A percentile compares a stretch with the other conserved stretches of the same genome.
phyloP scores from a whole-genome alignment of 2,888 invertebrate species.

The Ryuthela nishihirai region DNA sequence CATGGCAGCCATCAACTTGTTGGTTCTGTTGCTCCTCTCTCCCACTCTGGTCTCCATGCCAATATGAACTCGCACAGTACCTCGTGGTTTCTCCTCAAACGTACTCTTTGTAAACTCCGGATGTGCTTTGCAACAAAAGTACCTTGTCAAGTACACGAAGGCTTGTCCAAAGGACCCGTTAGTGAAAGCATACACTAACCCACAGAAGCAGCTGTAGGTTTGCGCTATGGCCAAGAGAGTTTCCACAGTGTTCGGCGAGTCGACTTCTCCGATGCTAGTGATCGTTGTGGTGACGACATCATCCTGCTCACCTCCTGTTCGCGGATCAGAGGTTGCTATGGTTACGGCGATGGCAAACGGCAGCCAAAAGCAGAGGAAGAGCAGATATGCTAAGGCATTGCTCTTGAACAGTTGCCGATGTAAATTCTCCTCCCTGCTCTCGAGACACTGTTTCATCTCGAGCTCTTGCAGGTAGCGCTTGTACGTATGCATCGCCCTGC shows the following conservation, averaged over 20 bases:
- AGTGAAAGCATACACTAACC: slow-evolving; percentile 36
- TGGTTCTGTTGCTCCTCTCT: slow-evolving; percentile 22
- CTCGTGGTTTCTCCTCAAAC: slow-evolving; percentile 36
- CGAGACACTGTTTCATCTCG: slow-evolving; percentile 29
- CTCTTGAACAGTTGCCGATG: slow-evolving; percentile 38
- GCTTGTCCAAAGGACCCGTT: slow-evolving; percentile 39
- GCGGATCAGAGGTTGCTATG: no score
- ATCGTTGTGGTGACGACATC: no score
- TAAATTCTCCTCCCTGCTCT: slow-evolving; percentile 36
- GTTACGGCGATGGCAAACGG: slow-evolving; percentile 34
- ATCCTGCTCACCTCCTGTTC: no score
- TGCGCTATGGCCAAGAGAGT: slow-evolving; percentile 34
- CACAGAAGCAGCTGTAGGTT: slow-evolving; percentile 37
- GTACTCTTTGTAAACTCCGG: slow-evolving; percentile 40
- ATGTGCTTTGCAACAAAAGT: slow-evolving; percentile 41
- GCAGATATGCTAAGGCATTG: slow-evolving; percentile 37
- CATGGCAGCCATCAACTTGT: slow-evolving; percentile 25
- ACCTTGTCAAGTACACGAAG: slow-evolving; percentile 36
- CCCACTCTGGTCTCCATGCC: slow-evolving; percentile 39
- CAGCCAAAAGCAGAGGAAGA: slow-evolving; percentile 39
- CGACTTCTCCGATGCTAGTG: no score
- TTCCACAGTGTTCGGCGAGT: slow-evolving; percentile 21
- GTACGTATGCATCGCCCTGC: slow-evolving; percentile 23
- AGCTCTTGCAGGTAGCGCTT: slow-evolving; percentile 24
- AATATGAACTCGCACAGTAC: slow-evolving; percentile 38